Evolutionary conservation across 2,113 vertebrate species (phyloP).

Genomic region (Sebastes schlegelii): DNA sequence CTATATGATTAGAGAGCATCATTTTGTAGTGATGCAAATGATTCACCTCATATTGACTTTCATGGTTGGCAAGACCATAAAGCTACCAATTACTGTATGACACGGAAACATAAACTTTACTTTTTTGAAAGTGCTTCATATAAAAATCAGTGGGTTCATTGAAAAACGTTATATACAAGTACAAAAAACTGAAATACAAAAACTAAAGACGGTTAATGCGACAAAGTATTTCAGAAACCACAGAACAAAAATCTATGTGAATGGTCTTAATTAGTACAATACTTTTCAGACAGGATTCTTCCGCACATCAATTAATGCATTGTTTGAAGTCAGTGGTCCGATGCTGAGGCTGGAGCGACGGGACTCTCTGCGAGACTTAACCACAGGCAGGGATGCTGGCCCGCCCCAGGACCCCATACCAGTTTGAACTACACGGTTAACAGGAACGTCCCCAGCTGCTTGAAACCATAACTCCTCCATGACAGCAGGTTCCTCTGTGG

Average conservation of each 20-base stretch:
- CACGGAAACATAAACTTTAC: slow-evolving; percentile 31
- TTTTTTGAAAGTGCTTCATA: slow-evolving; percentile 73
- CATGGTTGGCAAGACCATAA: slow-evolving; percentile 19
- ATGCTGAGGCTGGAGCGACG: slow-evolving; percentile 85
- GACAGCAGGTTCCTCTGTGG: slow-evolving; percentile 84
- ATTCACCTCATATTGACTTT: slow-evolving; percentile 17
- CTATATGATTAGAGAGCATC: slow-evolving; percentile 16
- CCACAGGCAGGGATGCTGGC: slow-evolving; percentile 54
- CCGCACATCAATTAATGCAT: slow-evolving; percentile 91
- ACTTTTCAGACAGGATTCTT: slow-evolving; percentile 89
- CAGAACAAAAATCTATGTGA: slow-evolving; percentile 32
- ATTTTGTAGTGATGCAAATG: slow-evolving; percentile 29
- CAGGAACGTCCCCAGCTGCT: slow-evolving; percentile 66
- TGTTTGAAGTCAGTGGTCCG: slow-evolving; percentile 77
- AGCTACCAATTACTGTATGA: slow-evolving; percentile 39
- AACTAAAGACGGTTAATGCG: slow-evolving; percentile 23
- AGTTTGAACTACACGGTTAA: slow-evolving; percentile 73
- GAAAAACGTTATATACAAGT: slow-evolving; percentile 43
- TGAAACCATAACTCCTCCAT: slow-evolving; percentile 84
- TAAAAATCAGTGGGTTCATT: slow-evolving; percentile 51
- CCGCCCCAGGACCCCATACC: slow-evolving; percentile 72
- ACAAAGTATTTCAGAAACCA: slow-evolving; percentile 23
- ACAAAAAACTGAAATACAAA: slow-evolving; percentile 50
- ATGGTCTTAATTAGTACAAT: neutral
- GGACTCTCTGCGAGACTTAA: slow-evolving; percentile 86